Percentiles rank a stretch among this genome's conserved stretches.
Evolutionary conservation across 23 tunicate species (phyloP).

Genomic region (Styela clava): DNA sequence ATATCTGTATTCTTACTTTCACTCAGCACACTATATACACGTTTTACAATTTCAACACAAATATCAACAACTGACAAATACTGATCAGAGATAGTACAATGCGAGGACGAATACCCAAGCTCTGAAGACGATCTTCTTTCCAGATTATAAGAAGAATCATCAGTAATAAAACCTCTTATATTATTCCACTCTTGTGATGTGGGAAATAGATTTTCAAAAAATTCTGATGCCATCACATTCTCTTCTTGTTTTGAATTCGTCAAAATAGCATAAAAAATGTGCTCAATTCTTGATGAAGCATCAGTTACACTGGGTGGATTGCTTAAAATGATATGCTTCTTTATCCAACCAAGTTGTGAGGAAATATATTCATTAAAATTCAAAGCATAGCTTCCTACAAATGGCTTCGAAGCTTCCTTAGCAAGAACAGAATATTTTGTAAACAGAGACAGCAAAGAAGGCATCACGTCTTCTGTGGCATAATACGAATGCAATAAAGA

Average conservation of each 20-base stretch:
- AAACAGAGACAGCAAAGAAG: background rate
- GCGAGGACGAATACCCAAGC: background rate
- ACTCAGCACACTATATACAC: too few relatives aligned
- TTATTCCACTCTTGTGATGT: background rate
- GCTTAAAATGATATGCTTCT: background rate
- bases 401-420: background rate
- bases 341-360: background rate
- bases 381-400: background rate
- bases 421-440: background rate
- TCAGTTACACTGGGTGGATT: background rate
- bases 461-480: background rate
- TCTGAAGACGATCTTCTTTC: too few relatives aligned
- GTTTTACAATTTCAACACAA: background rate
- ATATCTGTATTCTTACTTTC: background rate
- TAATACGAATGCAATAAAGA: background rate
- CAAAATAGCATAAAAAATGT: background rate
- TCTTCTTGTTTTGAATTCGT: background rate
- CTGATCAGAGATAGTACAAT: background rate
- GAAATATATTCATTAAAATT: background rate
- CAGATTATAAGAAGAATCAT: constrained; percentile 1
- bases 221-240: background rate
- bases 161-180: background rate
- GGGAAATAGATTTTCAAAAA: background rate
- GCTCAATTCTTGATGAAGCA: background rate
- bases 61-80: background rate